Conservation (phyloP, 2,888 invertebrate genomes). For the Oscheius sp. region DNA sequence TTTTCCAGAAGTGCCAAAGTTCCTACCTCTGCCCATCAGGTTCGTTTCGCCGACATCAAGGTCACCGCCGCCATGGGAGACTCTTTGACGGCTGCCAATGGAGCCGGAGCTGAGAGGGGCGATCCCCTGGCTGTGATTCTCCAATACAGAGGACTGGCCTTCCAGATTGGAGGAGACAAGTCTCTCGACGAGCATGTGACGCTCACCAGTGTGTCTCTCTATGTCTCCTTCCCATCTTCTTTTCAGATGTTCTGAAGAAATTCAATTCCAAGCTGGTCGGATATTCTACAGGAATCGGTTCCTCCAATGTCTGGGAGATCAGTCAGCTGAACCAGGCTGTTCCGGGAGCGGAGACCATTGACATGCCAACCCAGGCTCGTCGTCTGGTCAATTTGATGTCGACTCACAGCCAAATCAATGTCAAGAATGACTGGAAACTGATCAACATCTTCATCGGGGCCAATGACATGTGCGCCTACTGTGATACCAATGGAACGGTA, state of each 20-base stretch:
- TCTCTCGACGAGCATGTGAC: constrained; percentile 60
- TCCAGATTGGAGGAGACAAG: constrained; percentile 62
- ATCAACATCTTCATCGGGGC: constrained; percentile 68
- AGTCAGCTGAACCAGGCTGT: constrained; percentile 60
- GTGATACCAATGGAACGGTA: constrained; percentile 45
- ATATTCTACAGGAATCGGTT: constrained; percentile 59
- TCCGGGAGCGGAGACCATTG: constrained; percentile 60
- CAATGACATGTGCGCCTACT: constrained; percentile 67
- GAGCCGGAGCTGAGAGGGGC: constrained; percentile 59
- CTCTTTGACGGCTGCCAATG: constrained; percentile 65
- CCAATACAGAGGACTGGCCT: constrained; percentile 64
- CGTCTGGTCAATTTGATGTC: constrained; percentile 57
- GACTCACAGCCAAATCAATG: constrained; percentile 54
- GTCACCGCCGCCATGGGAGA: constrained; percentile 63
- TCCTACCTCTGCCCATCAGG: constrained; percentile 74
- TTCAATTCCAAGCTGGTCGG: constrained; percentile 81
- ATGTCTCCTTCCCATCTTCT: background rate
- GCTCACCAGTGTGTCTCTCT: constrained; percentile 50
- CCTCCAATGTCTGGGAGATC: constrained; percentile 61
- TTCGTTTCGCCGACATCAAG: constrained; percentile 59
- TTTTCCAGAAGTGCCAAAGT: constrained; percentile 47
- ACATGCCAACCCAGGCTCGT: constrained; percentile 57
- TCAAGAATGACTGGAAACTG: constrained; percentile 68
- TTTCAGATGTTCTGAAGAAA: constrained; percentile 80
- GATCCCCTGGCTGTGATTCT: constrained; percentile 61